Evolutionary conservation across 2,888 invertebrate species (phyloP).

Genomic region (Trachelus troglodyta): DNA sequence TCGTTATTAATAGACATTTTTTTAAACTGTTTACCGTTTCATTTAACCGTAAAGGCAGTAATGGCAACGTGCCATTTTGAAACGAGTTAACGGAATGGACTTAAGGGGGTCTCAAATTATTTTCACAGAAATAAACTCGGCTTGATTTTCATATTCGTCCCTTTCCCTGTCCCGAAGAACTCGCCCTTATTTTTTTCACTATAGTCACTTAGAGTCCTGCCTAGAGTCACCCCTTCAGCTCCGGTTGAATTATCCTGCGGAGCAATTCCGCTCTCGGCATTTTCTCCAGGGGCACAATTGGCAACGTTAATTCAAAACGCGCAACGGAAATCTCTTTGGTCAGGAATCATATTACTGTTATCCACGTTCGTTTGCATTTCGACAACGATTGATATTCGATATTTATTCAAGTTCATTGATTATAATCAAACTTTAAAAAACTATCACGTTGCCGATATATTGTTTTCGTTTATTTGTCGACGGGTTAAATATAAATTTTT

Average conservation of each 20-base stretch:
- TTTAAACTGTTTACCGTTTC: not conserved
- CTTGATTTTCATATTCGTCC: not conserved
- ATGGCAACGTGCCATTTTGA: not conserved
- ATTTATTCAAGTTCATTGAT: not conserved
- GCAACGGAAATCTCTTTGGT: not conserved
- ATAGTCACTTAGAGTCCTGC: not conserved
- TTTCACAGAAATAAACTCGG: not conserved
- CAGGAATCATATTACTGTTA: not conserved
- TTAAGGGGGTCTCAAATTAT: not conserved
- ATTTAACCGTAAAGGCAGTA: not conserved
- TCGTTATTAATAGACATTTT: not conserved
- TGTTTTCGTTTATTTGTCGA: not conserved
- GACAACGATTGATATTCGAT: not conserved
- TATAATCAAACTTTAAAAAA: not conserved
- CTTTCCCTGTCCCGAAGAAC: not conserved
- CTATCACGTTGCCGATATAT: not conserved
- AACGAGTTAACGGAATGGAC: not conserved
- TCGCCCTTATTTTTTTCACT: not conserved
- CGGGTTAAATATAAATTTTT: not conserved
- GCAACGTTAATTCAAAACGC: not conserved
- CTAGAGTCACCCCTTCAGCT: not conserved
- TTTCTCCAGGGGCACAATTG: not conserved
- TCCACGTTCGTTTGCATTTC: not conserved
- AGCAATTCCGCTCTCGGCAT: not conserved
- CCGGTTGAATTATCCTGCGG: not conserved